Base-by-base conservation (phyloP, 2,888 invertebrate species). In the Strigamia transsilvanica region DNA sequence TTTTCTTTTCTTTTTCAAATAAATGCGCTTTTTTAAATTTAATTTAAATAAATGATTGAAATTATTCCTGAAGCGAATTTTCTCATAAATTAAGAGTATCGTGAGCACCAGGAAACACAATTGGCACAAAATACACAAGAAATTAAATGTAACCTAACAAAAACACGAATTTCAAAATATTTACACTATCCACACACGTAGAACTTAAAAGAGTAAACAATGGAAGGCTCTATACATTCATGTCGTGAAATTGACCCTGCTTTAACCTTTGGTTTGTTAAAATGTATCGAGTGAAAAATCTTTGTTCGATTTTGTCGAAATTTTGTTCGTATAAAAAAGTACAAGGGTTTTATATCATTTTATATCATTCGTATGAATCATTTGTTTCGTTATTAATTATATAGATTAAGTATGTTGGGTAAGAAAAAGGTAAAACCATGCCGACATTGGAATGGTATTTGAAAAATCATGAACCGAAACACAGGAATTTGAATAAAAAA, bases 281-380 rank as follows among this genome's bases (percentile, higher is more conserved):
- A 66, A 66, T 66, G 18, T 23, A 66, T 23, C 10, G 18, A 66
- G 61, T 66, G 61, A 66, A 66, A 32, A 73, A 38, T 38, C 5
- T 27, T 73, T 73, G 73, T 73, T 73, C 73, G 73, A 73, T 73
- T 61, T 56, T 56, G 56, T 56, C 56, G 56, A n/a, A 56, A 18
- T 56, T 73, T 73, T 73, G 73, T 73, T 73, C 32, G 73, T 73
- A 73, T 27, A 38, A 10, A 73, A 73, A 73, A 73, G 73, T 73
- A 66, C 61, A 66, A 7, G 38, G 38, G 3, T 27, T 18, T 51
- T 18, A 51, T 51, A 18, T 10, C 18, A 51, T 46, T 46, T 46
- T 46, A n/a, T 12, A 15, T 46, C n/a, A 42, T 42, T 42, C 13
- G n/a, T 15, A 46, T 46, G 27, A 46, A 15, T 46, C n/a, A 15